phyloP scores from a whole-genome alignment of 2,888 invertebrate species.

The Leptothorax acervorum region DNA sequence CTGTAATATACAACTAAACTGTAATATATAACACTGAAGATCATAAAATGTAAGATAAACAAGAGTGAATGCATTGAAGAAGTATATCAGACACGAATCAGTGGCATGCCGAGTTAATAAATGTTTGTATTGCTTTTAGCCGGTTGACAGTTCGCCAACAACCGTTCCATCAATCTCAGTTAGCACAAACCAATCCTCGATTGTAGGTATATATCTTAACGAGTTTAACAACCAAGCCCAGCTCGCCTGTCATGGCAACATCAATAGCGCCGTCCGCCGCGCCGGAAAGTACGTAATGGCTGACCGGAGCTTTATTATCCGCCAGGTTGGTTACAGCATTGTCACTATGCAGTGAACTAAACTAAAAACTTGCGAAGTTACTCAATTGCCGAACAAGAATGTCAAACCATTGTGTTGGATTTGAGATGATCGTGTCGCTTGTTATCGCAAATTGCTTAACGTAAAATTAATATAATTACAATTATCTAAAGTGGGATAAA shows the following conservation, averaged over 20 bases:
- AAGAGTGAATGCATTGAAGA: neutral
- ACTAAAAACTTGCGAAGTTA: constrained; percentile 26
- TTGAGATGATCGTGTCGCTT: neutral
- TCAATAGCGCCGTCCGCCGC: constrained; percentile 59
- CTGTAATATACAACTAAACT: neutral
- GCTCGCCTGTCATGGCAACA: constrained; percentile 58
- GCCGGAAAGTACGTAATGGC: constrained; percentile 73
- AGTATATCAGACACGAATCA: neutral
- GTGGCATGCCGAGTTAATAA: constrained; percentile 37
- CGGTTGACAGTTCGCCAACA: constrained; percentile 57
- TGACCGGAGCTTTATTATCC: constrained; percentile 50
- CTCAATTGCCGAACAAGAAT: constrained; percentile 8
- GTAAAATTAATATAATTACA: neutral
- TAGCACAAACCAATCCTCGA: constrained; percentile 63
- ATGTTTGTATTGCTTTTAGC: constrained; percentile 67
- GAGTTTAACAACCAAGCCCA: constrained; percentile 59
- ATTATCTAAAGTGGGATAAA: neutral
- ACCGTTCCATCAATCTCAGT: constrained; percentile 49
- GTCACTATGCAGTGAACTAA: constrained; percentile 13
- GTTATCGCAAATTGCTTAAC: neutral
- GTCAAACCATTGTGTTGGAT: neutral
- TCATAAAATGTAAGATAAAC: neutral
- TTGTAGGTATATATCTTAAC: constrained; percentile 55
- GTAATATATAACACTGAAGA: neutral
- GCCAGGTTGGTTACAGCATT: constrained; percentile 25